Evolutionary conservation across 2,113 vertebrate genomes (phyloP), one percentile per base, ranked within the genome.

Genomic region (Spea bombifrons): DNA sequence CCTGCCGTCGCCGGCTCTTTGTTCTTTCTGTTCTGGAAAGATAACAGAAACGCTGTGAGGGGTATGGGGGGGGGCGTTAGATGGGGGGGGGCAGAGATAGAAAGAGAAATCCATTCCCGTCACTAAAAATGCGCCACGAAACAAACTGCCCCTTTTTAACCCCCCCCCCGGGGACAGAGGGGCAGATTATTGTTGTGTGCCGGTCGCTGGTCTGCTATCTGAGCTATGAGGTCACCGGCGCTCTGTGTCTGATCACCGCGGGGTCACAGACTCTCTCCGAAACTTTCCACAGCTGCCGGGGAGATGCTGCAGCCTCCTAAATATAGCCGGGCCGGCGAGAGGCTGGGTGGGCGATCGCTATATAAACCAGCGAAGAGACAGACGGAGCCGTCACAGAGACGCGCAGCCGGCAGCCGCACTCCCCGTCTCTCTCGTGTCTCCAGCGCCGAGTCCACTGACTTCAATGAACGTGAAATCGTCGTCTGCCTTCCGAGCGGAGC

Each of bases 401-500:
- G 5, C n/a, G 30, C 66, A 48, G 63, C 5, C 65, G 12, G n/a
- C 66, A 12, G n/a, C 46, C 47, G 17, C 50, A 67, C 13, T 7
- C 30, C 5, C 57, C 75, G 44, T 57, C 45, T 45, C 12, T 43
- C 3, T 45, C 55, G 13, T 57, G 13, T 73, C 65, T 53, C 55
- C 16, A 5, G 50, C 50, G 8, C 30, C 13, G 7, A 49, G 10
- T 30, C 66, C 66, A n/a, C 43, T 47, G 64, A 61, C 83, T 88
- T 89, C 91, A 90, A 93, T 93, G 91, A 94, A 90, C 84, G 88
- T 76, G 82, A 91, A 85, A 85, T 91, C 94, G 81, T 93, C 92
- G 8, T 89, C 93, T 85, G 94, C 91, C 84, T 96, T 92, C 89
- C 87, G 89, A 90, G 91, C 93, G 82, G 92, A 95, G 91, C 87